Base-by-base conservation (phyloP, 1,140 invertebrate genomes). In the Drosophila parabipectinata region DNA sequence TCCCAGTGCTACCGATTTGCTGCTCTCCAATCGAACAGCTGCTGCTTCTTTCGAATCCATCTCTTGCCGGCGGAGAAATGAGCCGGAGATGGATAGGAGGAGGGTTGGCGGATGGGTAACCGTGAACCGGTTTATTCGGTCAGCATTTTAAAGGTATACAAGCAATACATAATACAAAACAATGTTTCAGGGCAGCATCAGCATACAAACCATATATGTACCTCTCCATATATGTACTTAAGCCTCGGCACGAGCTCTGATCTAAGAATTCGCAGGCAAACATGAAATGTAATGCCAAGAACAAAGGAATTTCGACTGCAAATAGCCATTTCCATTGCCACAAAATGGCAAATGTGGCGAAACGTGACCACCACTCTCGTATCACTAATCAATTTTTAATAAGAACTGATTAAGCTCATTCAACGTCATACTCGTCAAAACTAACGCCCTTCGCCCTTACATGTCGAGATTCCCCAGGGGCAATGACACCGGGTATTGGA, bases 81-180 rank as follows among this genome's bases (percentile, higher is more conserved):
- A 71, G 1, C 15, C 28, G 34, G 12, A 15, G 12, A 34, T 30
- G 41, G n/a, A 8, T 18, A 8, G 59, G 26, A 37, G 59, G 24
- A 24, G 37, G 57, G 26, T 28, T 28, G 26, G 26, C 26, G 26
- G 26, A 28, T 28, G 26, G 26, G 37, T 54, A 52, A 63, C 60
- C 57, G 37, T 48, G 60, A 80, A 84, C 81, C 81, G 81, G 81
- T 84, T 84, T 84, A 59, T 60, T 77, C 58, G 68, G 59, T 30
- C 39, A 61, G 47, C 30, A 44, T 34, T 58, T 50, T 37, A 32
- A 28, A 45, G 44, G 48, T 64, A 54, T 28, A 67, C 61, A 53
- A 32, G 30, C 54, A 3, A 37, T n/a, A 37, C 34, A 10, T 10
- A 21, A 71, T 45, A 77, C 78, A 72, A 66, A 68, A 63, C 61